Evolutionary conservation across 2,888 invertebrate genomes (phyloP).

Genomic region (Orthonychiurus folsomi): DNA sequence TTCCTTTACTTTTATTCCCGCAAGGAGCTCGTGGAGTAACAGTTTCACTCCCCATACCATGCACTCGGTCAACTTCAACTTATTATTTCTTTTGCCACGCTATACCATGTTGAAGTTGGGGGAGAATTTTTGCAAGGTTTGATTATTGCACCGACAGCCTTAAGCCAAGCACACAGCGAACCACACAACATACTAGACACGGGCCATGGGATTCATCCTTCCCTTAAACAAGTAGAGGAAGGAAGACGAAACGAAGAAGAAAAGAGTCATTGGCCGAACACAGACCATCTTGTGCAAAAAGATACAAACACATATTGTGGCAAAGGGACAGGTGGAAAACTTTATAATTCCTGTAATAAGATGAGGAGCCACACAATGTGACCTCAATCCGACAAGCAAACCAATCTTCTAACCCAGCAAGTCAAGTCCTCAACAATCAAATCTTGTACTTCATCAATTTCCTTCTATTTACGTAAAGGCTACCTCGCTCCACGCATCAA

Average conservation of each 20-base stretch:
- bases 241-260: neutral
- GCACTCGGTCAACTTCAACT: neutral
- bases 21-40: no score
- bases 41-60: neutral
- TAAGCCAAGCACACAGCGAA: neutral
- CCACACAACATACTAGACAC: neutral
- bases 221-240: neutral
- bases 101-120: neutral
- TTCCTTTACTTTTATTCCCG: no score
- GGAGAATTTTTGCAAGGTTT: neutral
- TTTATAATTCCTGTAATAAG: no score
- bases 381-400: slow-evolving; percentile 8
- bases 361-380: slow-evolving; percentile 4
- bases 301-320: neutral
- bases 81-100: no score
- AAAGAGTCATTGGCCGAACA: neutral
- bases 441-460: no score
- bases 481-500: no score
- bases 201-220: no score
- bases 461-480: no score
- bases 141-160: neutral
- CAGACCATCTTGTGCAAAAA: neutral
- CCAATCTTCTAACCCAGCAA: no score
- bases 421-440: no score
- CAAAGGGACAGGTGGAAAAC: neutral